These are phyloP conservation scores for Psammodynastes pulverulentus DNA, from an alignment of 2,113 vertebrate species.

Conservation along the genomic window DNA sequence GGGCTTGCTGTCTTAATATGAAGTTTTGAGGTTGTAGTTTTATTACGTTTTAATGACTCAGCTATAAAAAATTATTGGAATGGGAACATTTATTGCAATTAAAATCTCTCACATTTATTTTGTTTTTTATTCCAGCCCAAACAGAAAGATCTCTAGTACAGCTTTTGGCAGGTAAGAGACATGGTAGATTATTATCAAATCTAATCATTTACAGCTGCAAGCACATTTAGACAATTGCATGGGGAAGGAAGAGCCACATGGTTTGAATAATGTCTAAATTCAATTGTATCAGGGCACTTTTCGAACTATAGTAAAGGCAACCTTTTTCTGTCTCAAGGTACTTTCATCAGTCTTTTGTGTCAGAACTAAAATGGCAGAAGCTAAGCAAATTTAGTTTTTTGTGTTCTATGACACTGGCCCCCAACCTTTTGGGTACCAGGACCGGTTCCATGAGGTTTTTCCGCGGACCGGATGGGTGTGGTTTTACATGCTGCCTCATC, in stretches of 20 bases:
- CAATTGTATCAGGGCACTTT: background rate
- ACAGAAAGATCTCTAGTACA: slow-evolving; percentile 93
- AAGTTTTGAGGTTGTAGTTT: background rate
- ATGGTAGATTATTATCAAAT: background rate
- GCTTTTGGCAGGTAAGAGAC: slow-evolving; percentile 91
- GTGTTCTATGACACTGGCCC: background rate
- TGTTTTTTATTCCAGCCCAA: slow-evolving; percentile 77
- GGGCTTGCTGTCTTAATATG: background rate
- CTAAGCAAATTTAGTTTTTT: background rate
- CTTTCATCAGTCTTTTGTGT: background rate
- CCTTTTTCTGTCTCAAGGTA: background rate
- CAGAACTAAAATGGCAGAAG: background rate
- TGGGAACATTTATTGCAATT: background rate
- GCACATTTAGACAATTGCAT: background rate
- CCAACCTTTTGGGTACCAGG: too few relatives aligned
- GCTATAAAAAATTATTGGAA: background rate
- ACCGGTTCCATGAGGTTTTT: too few relatives aligned
- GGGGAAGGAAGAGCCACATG: background rate
- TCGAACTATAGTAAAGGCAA: background rate
- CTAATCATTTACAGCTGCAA: background rate
- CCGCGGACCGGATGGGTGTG: too few relatives aligned
- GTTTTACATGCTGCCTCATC: too few relatives aligned
- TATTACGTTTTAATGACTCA: background rate
- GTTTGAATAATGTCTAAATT: background rate
- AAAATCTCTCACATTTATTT: background rate